Conservation (phyloP, 2,113 vertebrate genomes). For the Myrmecobius fasciatus region DNA sequence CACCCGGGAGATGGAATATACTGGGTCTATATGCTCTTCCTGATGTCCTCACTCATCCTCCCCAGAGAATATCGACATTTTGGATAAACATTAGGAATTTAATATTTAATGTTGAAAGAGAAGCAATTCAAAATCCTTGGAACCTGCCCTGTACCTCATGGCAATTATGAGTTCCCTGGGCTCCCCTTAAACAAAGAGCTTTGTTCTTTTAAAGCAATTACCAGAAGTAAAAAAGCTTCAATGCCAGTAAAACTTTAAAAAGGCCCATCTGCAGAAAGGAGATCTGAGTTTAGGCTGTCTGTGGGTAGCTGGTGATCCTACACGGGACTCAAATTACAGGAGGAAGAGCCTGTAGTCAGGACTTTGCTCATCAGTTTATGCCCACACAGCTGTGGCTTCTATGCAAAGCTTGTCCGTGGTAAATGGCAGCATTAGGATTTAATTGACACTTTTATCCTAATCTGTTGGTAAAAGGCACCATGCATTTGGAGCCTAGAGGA, state of each 20-base stretch:
- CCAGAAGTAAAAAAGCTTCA: slow-evolving; percentile 85
- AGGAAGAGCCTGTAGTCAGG: background rate
- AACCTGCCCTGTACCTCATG: slow-evolving; percentile 82
- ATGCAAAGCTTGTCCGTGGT: background rate
- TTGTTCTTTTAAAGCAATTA: slow-evolving; percentile 89
- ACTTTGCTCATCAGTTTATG: background rate
- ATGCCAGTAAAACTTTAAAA: slow-evolving; percentile 82
- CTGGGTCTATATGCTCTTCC: slow-evolving; percentile 74
- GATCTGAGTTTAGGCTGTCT: slow-evolving; percentile 37
- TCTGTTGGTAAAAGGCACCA: background rate
- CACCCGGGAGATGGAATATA: slow-evolving; percentile 69
- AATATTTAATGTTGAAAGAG: slow-evolving; percentile 90
- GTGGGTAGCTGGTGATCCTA: slow-evolving; percentile 29
- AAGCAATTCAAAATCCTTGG: slow-evolving; percentile 86
- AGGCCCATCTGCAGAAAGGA: slow-evolving; percentile 61
- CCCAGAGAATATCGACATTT: slow-evolving; percentile 81
- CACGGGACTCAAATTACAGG: slow-evolving; percentile 28
- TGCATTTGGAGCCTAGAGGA: background rate
- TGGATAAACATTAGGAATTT: slow-evolving; percentile 84
- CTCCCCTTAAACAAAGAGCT: slow-evolving; percentile 90
- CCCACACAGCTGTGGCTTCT: background rate
- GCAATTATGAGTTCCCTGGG: slow-evolving; percentile 88
- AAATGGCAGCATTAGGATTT: background rate
- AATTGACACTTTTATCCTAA: background rate
- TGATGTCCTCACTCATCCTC: slow-evolving; percentile 77